These are phyloP conservation scores for Stichopus chloronotus DNA, from an alignment of 35 echinoderm and acorn worm species.

Conservation along the genomic window DNA sequence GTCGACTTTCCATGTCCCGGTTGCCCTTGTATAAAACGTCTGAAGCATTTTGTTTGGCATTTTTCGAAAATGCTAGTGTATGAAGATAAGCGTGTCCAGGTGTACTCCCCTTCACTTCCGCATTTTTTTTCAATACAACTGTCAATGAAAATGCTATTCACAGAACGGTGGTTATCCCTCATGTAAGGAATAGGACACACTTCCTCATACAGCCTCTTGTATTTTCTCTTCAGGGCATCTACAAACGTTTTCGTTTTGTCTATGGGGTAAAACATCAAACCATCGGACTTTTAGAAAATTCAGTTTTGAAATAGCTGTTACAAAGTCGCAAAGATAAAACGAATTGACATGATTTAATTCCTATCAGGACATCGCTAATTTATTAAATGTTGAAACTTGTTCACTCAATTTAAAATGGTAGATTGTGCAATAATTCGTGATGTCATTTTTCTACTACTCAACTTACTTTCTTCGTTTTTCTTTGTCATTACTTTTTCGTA, in stretches of 20 bases:
- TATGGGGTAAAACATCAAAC: not conserved
- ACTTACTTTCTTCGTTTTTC: no score
- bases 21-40: not conserved
- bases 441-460: no score
- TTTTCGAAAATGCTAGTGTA: not conserved
- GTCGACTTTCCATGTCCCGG: not conserved
- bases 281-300: no score
- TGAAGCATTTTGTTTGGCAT: not conserved
- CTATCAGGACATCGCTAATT: no score
- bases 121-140: not conserved
- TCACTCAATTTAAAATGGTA: no score
- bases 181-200: not conserved
- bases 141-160: not conserved
- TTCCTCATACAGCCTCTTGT: not conserved
- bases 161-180: not conserved
- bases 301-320: no score
- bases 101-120: no score
- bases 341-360: no score
- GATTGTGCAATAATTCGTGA: no score
- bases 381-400: no score
- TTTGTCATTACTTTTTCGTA: no score
- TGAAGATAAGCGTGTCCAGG: not conserved
- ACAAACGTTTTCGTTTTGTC: not conserved
- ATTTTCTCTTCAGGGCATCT: not conserved
- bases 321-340: no score